Base-by-base conservation (phyloP, 2,888 invertebrate genomes). In the Metellina segmentata region DNA sequence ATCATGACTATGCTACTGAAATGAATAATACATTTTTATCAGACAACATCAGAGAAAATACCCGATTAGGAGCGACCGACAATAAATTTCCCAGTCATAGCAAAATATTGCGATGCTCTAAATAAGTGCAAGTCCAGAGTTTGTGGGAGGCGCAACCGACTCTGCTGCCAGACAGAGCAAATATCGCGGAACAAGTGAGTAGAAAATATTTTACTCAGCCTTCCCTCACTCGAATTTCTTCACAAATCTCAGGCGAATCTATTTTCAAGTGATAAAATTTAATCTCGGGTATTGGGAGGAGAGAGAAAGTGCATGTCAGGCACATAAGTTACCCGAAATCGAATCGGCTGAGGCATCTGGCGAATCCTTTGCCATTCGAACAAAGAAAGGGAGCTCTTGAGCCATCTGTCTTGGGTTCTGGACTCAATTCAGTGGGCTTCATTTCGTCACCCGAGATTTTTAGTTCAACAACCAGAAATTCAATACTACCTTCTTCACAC, bases 211-310 rank as follows among this genome's bases (percentile, higher is more conserved):
- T 48, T 61, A 85, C 8, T 8, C 85, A 19, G 9, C 7, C n/a
- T n/a, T 16, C 11, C 19, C 49, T 48, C 75, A 49, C 7, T 52
- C 34, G 34, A 61, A 79, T 20, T 61, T 79, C 13, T 49, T 85
- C 16, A n/a, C 61, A 53, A 19, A 51, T 53, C 85, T 52, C 20
- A 4, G n/a, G 85, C n/a, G 61, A 52, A 49, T 75, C 74, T 61
- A 61, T 85, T 85, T 75, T 61, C 34, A 2, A 75, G 85, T 75
- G 85, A 75, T 75, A 75, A 75, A 85, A 85, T 85, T 85, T 85
- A 85, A 85, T 85, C 85, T 75, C 16, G 20, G 20, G 11, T 20
- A 61, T 51, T 81, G 13, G 61, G 49, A 75, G 16, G 75, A 7
- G 20, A 72, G 1, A 52, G 19, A 71, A 49, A 52, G 61, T 16